These are phyloP conservation scores for Lithophane semibrunnea DNA, from an alignment of 2,888 invertebrate species.

Conservation along the genomic window DNA sequence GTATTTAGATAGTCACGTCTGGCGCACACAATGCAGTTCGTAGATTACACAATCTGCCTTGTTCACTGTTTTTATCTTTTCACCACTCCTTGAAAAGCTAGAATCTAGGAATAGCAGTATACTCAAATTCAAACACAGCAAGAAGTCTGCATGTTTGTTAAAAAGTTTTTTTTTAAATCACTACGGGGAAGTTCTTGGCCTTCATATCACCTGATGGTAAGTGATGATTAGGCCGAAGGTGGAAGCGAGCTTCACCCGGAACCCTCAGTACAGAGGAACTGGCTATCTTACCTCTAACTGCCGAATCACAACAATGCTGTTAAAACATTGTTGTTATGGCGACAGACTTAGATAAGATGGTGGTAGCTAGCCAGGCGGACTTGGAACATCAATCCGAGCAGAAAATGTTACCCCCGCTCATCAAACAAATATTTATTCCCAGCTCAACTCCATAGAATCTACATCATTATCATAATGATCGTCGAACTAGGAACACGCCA, in stretches of 20 bases:
- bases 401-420: too few species aligned
- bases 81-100: neutral
- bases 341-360: too few species aligned
- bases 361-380: too few species aligned
- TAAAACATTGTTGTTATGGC: too few species aligned
- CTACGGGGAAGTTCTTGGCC: too few species aligned
- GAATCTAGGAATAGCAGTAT: neutral
- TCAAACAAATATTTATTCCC: neutral
- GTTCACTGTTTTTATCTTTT: neutral
- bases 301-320: too few species aligned
- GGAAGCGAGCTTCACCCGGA: too few species aligned
- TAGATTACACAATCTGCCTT: neutral
- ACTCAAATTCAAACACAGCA: neutral
- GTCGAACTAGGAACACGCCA: neutral
- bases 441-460: neutral
- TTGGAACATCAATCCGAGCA: too few species aligned
- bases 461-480: slow-evolving; percentile 18
- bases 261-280: too few species aligned
- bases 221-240: too few species aligned
- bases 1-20: neutral
- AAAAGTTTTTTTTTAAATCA: neutral
- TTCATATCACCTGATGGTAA: too few species aligned
- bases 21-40: neutral
- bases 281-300: too few species aligned
- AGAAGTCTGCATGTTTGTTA: neutral